Conservation (phyloP, 2,113 vertebrate genomes). For the Varanus komodoensis region DNA sequence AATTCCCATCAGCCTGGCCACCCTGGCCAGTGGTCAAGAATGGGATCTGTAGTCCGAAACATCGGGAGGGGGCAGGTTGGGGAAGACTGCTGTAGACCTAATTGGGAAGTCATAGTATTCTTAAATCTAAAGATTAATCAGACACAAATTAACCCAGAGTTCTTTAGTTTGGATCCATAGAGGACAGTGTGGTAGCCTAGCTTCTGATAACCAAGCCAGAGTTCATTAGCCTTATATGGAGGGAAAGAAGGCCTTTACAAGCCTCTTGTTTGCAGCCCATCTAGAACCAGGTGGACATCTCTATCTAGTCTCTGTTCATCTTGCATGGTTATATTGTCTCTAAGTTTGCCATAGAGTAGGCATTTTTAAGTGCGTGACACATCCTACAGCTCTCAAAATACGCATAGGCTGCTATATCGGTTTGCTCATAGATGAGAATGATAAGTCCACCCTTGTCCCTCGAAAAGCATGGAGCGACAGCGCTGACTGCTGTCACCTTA, state of each 20-base stretch:
- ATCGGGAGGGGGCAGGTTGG: too few relatives aligned
- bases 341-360: neutral
- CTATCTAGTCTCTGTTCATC: neutral
- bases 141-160: neutral
- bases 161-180: neutral
- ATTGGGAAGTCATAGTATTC: neutral
- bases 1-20: too few relatives aligned
- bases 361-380: neutral
- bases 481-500: slow-evolving; percentile 47
- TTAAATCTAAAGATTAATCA: rapidly evolving
- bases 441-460: neutral
- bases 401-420: slow-evolving; percentile 4
- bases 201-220: neutral
- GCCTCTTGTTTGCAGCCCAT: neutral
- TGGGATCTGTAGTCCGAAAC: too few relatives aligned
- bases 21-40: too few relatives aligned
- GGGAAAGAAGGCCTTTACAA: neutral
- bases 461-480: slow-evolving; percentile 19
- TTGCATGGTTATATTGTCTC: neutral
- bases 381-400: neutral
- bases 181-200: neutral
- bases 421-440: slow-evolving; percentile 19
- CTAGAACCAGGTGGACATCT: neutral
- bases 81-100: neutral
- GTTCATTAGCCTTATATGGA: neutral